Base-by-base conservation (phyloP, 2,797 vertebrate species). In the Iguana delicatissima region DNA sequence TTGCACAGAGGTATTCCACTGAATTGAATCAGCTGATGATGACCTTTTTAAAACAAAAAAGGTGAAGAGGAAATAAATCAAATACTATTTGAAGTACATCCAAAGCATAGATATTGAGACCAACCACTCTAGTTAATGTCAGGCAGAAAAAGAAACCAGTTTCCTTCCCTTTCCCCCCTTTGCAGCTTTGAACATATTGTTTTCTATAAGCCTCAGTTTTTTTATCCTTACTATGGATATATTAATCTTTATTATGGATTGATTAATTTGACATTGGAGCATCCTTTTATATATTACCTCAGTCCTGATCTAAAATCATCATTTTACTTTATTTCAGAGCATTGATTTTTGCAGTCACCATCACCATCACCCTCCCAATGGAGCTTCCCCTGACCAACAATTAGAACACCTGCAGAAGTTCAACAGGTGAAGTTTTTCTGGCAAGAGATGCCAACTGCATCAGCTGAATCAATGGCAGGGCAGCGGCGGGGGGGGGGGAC, bases 401-500 rank as follows among this genome's bases (percentile, higher is more conserved):
- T 64, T 87, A 26, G 16, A 14, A 24, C 26, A 50, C 24, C 9
- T n/a, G 29, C 18, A 50, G 1, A 46, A 22, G 13, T 38, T 18
- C 64, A 3, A 73, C 14, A 69, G 64, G 24, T 42, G 38, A 86
- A 3, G 4, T 10, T n/a, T 86, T 52, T 42, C 55, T 64, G 57
- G 52, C 52, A 86, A 64, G 3, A 50, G 8, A 26, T 77, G 14
- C 52, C 3, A 32, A 10, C 13, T 90, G 32, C 42, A 74, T 24
- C 32, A 35, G 55, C 81, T 86, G 18, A 86, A 38, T 24, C 35
- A 2, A 67, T 52, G 32, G 3, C 12, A 14, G 18, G 10, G 38
- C 38, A 64, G 59, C 7, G 22, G 14, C 0, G 35, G 12, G 1
- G 35, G 13, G 0, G 12, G 38, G 2, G 0, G 26, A 12, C 26